Evolutionary conservation across 1,140 invertebrate species (phyloP).

Genomic region (Belonocnema kinseyi): DNA sequence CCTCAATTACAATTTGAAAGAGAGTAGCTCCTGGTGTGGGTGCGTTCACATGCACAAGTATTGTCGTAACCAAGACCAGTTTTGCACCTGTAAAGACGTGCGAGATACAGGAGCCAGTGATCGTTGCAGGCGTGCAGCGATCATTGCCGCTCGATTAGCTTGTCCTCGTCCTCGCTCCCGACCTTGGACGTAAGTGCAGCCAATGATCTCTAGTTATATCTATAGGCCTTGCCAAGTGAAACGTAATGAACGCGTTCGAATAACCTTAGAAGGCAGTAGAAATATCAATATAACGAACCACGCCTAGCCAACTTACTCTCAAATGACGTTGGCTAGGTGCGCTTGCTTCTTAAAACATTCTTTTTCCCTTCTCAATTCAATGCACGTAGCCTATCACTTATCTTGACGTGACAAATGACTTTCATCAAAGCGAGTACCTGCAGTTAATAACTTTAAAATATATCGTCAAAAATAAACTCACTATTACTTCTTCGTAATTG

Average conservation of each 20-base stretch:
- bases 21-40: conserved; percentile 19
- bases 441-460: background rate
- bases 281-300: conserved; percentile 14
- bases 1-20: background rate
- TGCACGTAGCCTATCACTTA: background rate
- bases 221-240: conserved; percentile 46
- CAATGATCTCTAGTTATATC: conserved; percentile 40
- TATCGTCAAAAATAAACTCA: background rate
- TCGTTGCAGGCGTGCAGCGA: conserved; percentile 40
- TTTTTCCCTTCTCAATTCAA: conserved; percentile 2
- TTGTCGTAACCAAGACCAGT: conserved; percentile 41
- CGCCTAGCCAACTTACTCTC: conserved; percentile 25
- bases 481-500: background rate
- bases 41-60: conserved; percentile 36
- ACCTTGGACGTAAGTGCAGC: conserved; percentile 43
- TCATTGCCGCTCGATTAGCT: conserved; percentile 54
- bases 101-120: conserved; percentile 46
- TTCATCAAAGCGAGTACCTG: background rate
- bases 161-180: conserved; percentile 46
- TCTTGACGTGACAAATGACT: conserved; percentile 3
- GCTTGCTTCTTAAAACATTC: background rate
- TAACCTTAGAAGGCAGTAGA: conserved; percentile 27
- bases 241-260: conserved; percentile 38
- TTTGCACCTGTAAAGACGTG: conserved; percentile 42
- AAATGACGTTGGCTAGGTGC: conserved; percentile 30